phyloP scores from a whole-genome alignment of 2,888 invertebrate genomes.

The Nomada hirtipes region DNA sequence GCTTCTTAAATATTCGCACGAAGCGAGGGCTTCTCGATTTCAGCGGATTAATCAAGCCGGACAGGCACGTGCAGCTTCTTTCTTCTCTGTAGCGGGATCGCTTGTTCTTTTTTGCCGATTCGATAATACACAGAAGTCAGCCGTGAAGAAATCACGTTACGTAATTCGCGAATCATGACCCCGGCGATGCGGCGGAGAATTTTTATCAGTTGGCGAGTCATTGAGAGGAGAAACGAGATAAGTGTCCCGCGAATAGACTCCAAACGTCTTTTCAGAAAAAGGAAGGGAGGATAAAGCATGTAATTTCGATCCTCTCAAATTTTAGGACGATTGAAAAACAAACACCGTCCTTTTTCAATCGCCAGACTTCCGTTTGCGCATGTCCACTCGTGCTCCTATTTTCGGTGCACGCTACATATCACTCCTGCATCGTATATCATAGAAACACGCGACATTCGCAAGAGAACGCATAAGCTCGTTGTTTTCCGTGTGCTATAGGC shows the following conservation, averaged over 20 bases:
- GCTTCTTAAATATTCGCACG: neutral
- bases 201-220: slow-evolving; percentile 48
- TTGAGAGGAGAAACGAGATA: slow-evolving; percentile 17
- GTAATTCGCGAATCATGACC: slow-evolving; percentile 45
- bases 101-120: slow-evolving; percentile 17
- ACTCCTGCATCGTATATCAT: slow-evolving; percentile 20
- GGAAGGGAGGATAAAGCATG: no score
- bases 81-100: neutral
- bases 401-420: slow-evolving; percentile 21
- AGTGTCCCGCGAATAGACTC: neutral
- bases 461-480: slow-evolving; percentile 14
- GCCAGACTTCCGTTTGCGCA: slow-evolving; percentile 6
- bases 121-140: slow-evolving; percentile 28
- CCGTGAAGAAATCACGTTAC: slow-evolving; percentile 32
- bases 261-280: neutral
- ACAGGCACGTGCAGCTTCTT: slow-evolving; percentile 18
- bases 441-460: neutral
- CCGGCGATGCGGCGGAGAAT: slow-evolving; percentile 24
- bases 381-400: slow-evolving; percentile 26
- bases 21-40: slow-evolving; percentile 27
- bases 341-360: neutral
- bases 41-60: slow-evolving; percentile 33
- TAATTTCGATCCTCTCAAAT: neutral
- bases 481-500: slow-evolving; percentile 17
- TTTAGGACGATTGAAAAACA: neutral